phyloP scores from a whole-genome alignment of 2,113 vertebrate species.

The Epinephelus lanceolatus region DNA sequence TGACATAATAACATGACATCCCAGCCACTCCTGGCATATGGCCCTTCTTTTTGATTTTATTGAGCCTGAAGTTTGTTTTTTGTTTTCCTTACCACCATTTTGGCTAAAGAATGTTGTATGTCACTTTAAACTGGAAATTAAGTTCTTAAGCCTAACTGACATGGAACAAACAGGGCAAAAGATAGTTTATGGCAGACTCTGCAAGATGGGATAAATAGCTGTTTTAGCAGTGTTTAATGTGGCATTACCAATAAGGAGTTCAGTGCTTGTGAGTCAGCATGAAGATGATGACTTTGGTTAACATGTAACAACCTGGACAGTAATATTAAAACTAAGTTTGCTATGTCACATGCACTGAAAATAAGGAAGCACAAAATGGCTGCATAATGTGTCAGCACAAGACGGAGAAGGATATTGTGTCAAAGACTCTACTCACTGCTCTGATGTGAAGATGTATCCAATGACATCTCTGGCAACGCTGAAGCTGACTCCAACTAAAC shows the following conservation, averaged over 20 bases:
- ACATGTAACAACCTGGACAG: constrained; percentile 2
- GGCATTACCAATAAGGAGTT: neutral
- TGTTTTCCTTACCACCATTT: no score
- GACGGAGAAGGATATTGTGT: neutral
- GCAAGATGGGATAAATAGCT: neutral
- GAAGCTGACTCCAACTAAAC: constrained; percentile 77
- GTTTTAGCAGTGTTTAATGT: neutral
- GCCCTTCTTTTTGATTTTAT: no score
- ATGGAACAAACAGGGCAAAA: neutral
- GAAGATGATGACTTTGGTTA: neutral
- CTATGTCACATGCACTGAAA: neutral
- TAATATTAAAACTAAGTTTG: neutral
- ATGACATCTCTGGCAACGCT: constrained; percentile 69
- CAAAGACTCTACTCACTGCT: constrained; percentile 79
- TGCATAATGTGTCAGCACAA: neutral
- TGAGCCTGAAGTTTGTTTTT: no score
- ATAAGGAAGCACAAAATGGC: neutral
- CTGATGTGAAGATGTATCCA: no score
- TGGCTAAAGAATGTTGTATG: no score
- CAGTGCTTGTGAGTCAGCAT: neutral
- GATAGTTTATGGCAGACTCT: no score
- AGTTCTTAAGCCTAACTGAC: neutral
- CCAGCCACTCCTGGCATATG: no score
- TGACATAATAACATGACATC: no score
- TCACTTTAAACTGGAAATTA: no score